Base-by-base conservation (phyloP, 2,888 invertebrate species). In the Aquatica leii region DNA sequence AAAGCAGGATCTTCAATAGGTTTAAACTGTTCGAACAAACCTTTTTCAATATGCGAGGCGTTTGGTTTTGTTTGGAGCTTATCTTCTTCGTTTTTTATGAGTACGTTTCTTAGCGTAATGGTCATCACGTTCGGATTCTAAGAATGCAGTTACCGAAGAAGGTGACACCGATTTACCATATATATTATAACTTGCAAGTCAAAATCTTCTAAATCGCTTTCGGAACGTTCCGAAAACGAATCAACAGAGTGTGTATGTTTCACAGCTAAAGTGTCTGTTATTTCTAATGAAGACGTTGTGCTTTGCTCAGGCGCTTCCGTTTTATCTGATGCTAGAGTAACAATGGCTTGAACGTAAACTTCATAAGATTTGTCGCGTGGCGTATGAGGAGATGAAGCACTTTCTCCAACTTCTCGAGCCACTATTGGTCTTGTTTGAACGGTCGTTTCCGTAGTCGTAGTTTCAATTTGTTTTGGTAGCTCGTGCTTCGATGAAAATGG, bases 381-480 rank as follows among this genome's bases (percentile, higher is more conserved):
- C n/a, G 65, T 54, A 8, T 69, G 68, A 40, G 69, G 67, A 21
- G 66, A 65, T 37, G 62, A 60, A 0, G 54, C 54, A n/a, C 56
- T 9, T 57, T 66, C 60, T 37, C 66, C 58, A 17, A 69, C 57
- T 24, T 69, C 69, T 58, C 68, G 65, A 8, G 83, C 81, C 12
- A 84, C 78, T 67, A 87, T 84, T 1, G 90, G 87, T 20, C 87
- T 86, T 11, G 90, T 90, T 80, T 89, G 83, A 69, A 84, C 80
- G 43, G 81, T 66, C 12, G 78, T 68, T 77, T 85, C 81, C 72
- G 77, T 68, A 70, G 79, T 48, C 6, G 12, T 17, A 1, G 17
- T 48, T n/a, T 11, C 2, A n/a, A n/a, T n/a, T n/a, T n/a, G n/a
- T n/a, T n/a, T n/a, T n/a, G n/a, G n/a, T n/a, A n/a, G n/a, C 12